Percentiles rank a stretch among this genome's conserved stretches.
Evolutionary conservation across 2,113 vertebrate genomes (phyloP).

Genomic region (Mirounga angustirostris): DNA sequence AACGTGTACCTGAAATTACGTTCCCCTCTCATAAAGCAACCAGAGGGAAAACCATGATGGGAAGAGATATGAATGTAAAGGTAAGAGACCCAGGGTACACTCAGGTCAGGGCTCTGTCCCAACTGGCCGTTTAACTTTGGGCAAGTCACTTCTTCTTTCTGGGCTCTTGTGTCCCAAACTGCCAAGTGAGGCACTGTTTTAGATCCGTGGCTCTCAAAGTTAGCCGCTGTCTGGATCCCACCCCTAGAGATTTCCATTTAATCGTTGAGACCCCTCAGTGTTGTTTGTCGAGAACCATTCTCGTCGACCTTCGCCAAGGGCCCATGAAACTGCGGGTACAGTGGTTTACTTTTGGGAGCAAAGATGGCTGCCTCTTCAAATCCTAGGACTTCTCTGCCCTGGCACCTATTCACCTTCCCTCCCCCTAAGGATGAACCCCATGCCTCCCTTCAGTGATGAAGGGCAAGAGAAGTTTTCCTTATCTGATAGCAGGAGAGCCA

Average conservation of each 20-base stretch:
- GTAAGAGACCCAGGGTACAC: background rate
- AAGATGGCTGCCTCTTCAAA: background rate
- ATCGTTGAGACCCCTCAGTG: background rate
- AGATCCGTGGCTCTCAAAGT: background rate
- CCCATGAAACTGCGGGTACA: background rate
- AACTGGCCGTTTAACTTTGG: background rate
- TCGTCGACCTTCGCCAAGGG: background rate
- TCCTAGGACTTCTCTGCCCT: background rate
- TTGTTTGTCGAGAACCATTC: background rate
- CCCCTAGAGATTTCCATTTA: background rate
- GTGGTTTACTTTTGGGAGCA: background rate
- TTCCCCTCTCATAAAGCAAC: background rate
- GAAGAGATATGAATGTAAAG: background rate
- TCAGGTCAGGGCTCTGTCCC: background rate
- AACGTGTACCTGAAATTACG: background rate
- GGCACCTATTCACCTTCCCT: background rate
- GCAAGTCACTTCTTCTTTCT: background rate
- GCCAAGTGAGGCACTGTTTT: background rate
- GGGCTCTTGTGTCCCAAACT: background rate
- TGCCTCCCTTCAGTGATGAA: background rate
- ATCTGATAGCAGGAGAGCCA: background rate
- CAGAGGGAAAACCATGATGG: background rate
- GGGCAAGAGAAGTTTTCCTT: background rate
- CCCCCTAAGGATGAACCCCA: background rate
- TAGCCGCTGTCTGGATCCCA: background rate